Evolutionary conservation across 2,797 vertebrate genomes (phyloP), one percentile per base, ranked within the genome.

Genomic region (Danio tinwini): DNA sequence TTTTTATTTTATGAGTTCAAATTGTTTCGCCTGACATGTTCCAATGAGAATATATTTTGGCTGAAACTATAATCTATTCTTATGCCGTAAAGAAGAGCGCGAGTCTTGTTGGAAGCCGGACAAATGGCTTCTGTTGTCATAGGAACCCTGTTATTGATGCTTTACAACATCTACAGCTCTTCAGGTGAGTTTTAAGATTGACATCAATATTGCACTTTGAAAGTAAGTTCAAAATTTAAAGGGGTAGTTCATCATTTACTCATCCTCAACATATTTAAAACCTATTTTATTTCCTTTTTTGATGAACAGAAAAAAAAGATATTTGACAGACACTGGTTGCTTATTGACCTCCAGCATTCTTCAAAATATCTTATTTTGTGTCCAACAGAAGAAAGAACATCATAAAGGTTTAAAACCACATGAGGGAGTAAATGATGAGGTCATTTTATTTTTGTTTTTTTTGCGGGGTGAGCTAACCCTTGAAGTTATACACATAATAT

Each of bases 111-210:
- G 50, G 55, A 71, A 44, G 42, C 39, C 19, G 77, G 68, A 59
- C 80, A 68, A 67, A 86, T 86, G 85, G 71, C 55, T 45, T 17
- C 67, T 69, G 19, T 39, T 52, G 13, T 78, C 40, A 50, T 56
- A 63, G 40, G 47, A 29, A 62, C 53, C 49, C 52, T 81, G 19
- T 21, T 84, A 19, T 64, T 84, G 74, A 14, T 81, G 40, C 44
- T 78, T 40, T 45, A 40, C 9, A 79, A 45, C 29, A 75, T 81
- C 81, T 78, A 50, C 62, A 13, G 64, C 40, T 69, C 78, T 49
- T 55, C 71, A 68, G 85, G 85, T 86, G 65, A 84, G 85, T 86
- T 71, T 11, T 65, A 77, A 56, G n/a, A n/a, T 49, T 14, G 39
- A 9, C 10, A 44, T 47, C 13, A 14, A 8, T 59, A 13, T 5